Evolutionary conservation across 2,888 invertebrate genomes (phyloP).

Genomic region (Ligdia adustata): DNA sequence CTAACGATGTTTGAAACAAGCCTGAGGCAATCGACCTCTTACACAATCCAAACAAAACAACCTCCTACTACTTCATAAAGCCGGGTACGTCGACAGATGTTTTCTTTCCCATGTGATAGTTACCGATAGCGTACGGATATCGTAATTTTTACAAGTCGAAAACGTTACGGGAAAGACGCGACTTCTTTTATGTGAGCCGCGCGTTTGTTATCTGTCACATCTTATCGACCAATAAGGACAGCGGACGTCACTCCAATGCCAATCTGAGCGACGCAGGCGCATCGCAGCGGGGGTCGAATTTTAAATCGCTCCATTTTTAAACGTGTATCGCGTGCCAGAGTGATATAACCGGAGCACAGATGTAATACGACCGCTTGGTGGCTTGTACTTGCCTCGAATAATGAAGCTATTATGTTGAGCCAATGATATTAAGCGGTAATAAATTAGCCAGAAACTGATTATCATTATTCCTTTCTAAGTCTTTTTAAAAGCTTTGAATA

Average conservation of each 20-base stretch:
- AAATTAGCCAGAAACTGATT: conserved; percentile 1
- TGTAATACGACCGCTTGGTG: conserved; percentile 23
- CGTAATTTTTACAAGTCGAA: conserved; percentile 71
- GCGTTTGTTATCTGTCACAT: conserved; percentile 76
- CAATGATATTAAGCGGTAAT: neutral
- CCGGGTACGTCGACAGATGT: conserved; percentile 76
- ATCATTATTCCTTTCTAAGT: neutral
- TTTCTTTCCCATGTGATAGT: conserved; percentile 77
- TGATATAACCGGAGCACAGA: conserved; percentile 57
- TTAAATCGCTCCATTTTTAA: conserved; percentile 68
- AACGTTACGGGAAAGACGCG: conserved; percentile 69
- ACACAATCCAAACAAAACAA: conserved; percentile 64
- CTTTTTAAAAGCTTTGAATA: no score
- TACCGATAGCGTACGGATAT: conserved; percentile 54
- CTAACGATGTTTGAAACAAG: conserved; percentile 59
- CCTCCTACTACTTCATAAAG: conserved; percentile 54
- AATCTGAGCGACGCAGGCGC: conserved; percentile 70
- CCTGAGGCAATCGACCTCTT: conserved; percentile 64
- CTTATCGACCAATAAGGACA: conserved; percentile 82
- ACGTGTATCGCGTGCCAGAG: conserved; percentile 71
- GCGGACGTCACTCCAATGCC: conserved; percentile 81
- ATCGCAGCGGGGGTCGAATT: conserved; percentile 75
- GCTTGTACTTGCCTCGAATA: conserved; percentile 26
- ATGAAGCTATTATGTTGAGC: conserved; percentile 26
- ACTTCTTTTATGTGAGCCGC: conserved; percentile 77